Evolutionary conservation across 2,888 invertebrate genomes (phyloP).

Genomic region (Thereva unica): DNA sequence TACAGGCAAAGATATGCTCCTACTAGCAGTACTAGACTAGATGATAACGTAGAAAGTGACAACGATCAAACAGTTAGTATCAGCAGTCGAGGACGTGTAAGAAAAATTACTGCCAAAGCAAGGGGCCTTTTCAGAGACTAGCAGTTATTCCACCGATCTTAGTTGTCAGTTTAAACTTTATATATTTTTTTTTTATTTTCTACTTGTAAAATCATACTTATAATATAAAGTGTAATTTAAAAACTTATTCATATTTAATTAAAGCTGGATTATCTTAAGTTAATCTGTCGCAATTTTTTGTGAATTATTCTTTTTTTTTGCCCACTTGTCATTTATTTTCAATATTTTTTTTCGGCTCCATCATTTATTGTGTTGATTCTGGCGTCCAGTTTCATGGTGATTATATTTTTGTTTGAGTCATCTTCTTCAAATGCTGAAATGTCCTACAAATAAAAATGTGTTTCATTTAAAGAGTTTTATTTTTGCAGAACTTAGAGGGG

Average conservation of each 20-base stretch:
- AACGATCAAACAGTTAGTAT: constrained; percentile 61
- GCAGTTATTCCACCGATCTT: constrained; percentile 36
- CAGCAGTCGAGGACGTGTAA: constrained; percentile 81
- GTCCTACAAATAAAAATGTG: constrained; percentile 21
- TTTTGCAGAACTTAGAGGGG: too few species aligned
- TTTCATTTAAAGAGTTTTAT: neutral
- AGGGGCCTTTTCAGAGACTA: constrained; percentile 64
- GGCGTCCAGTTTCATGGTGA: neutral
- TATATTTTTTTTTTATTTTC: constrained; percentile 1
- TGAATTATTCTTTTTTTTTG: too few species aligned
- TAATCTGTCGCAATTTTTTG: too few species aligned
- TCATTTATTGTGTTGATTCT: too few species aligned
- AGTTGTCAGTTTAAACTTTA: neutral
- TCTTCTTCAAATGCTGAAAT: constrained; percentile 20
- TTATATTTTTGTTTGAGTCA: constrained; percentile 17
- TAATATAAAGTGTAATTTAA: constrained; percentile 28
- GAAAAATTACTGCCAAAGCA: constrained; percentile 80
- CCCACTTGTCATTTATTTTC: too few species aligned
- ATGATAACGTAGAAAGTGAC: constrained; percentile 49
- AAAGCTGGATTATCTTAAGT: constrained; percentile 1
- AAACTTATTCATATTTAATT: constrained; percentile 14
- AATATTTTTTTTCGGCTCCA: too few species aligned
- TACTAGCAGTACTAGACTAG: constrained; percentile 41
- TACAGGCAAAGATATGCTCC: constrained; percentile 38
- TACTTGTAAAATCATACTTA: constrained; percentile 26